Conservation (phyloP, 2,113 vertebrate species). For the Corythornis cristatus region DNA sequence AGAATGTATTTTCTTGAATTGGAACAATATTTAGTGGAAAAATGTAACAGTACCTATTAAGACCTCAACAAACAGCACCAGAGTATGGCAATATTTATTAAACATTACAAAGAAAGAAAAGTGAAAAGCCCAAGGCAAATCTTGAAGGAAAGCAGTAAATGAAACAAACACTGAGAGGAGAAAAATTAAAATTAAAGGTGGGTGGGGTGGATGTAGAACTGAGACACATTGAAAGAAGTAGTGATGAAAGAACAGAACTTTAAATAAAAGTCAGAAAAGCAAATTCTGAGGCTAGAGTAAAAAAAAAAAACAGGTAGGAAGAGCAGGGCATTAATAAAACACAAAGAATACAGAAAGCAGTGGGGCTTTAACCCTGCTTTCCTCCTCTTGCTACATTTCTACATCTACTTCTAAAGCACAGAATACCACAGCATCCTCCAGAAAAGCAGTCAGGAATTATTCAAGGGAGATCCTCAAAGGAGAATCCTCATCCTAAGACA, state of each 20-base stretch:
- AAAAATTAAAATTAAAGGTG: neutral
- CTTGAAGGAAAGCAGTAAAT: neutral
- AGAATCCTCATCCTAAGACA: neutral
- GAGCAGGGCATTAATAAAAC: neutral
- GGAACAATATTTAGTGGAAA: neutral
- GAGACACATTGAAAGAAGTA: neutral
- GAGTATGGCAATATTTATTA: neutral
- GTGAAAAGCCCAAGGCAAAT: neutral
- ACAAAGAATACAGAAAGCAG: neutral
- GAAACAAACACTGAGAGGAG: neutral
- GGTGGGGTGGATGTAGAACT: fast-evolving
- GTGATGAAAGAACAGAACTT: neutral
- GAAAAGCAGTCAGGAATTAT: neutral
- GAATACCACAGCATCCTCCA: neutral
- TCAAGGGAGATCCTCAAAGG: neutral
- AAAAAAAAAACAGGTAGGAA: neutral
- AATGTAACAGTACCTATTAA: neutral
- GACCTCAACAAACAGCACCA: neutral
- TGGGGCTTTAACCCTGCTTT: neutral
- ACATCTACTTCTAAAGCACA: neutral
- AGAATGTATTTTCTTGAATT: neutral
- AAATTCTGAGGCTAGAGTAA: neutral
- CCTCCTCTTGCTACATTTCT: neutral
- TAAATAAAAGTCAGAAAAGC: neutral
- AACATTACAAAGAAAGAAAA: neutral